Conservation (phyloP, 2,113 vertebrate species). For the Tragelaphus strepsiceros region DNA sequence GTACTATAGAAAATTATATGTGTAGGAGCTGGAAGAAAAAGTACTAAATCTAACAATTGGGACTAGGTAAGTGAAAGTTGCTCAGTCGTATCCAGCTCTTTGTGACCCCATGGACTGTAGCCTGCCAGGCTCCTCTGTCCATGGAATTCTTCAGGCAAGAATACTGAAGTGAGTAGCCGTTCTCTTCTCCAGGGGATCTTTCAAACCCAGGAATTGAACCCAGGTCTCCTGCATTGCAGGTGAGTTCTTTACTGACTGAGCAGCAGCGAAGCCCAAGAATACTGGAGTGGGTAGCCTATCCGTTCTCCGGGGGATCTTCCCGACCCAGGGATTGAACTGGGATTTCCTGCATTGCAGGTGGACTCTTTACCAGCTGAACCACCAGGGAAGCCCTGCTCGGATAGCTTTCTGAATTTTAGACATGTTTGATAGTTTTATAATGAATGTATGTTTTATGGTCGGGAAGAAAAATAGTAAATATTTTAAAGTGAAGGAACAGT, state of each 20-base stretch:
- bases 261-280: neutral
- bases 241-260: neutral
- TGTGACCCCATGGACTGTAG: neutral
- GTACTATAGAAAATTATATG: neutral
- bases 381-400: neutral
- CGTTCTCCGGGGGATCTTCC: neutral
- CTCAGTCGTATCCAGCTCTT: neutral
- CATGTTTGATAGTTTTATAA: neutral
- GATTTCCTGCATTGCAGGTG: neutral
- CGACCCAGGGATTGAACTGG: neutral
- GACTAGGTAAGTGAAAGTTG: neutral
- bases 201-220: neutral
- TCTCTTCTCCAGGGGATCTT: neutral
- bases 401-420: neutral
- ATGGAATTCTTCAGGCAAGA: neutral
- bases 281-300: neutral
- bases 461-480: neutral
- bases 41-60: neutral
- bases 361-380: neutral
- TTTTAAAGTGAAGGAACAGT: neutral
- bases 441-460: neutral
- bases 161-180: neutral
- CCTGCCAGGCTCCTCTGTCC: neutral
- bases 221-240: neutral
- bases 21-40: neutral